Evolutionary conservation across 2,888 invertebrate genomes (phyloP), one percentile per base, ranked within the genome.

Genomic region (Alloplasta piceator): DNA sequence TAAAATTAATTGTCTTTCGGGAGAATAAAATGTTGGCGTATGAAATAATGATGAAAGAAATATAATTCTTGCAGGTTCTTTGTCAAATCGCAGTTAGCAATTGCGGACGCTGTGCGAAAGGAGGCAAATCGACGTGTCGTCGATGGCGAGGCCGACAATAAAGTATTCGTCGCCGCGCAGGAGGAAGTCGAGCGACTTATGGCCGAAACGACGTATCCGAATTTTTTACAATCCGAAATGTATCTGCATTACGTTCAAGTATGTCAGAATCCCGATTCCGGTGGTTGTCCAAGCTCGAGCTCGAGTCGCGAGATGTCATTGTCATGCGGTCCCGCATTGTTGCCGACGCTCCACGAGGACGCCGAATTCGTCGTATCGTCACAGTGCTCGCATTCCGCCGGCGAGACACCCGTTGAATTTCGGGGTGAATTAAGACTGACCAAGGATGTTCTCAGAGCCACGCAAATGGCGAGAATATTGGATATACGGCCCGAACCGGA

Each of bases 151-250:
- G 94, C 95, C 88, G 96, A 95, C 92, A 95, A 95, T 88, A 95
- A 95, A 87, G 95, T 98, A 87, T 98, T 98, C 92, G 97, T 98
- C 92, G 95, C 95, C 86, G 97, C 97, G 93, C 97, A 97, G 90
- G 93, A 94, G 76, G 96, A 97, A 93, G 96, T 97, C 88, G 98
- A 98, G 90, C 94, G 95, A 56, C 95, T 96, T 79, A 97, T 98
- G 91, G 96, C 96, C 84, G 96, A 96, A 91, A 96, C 97, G 80
- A 96, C 97, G 82, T 98, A 98, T 93, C 97, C 97, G 78, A 96
- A 97, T 92, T 99, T 99, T 93, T 94, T 99, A 85, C 96, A 96
- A 87, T 98, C 98, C 87, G 98, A 98, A 89, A 95, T 97, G 92
- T 98, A 98, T 94, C 95, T 98, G 89, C 94, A 95, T 91, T 96